These are phyloP conservation scores for Gila robusta DNA, from an alignment of 2,797 vertebrate species.

Conservation along the genomic window DNA sequence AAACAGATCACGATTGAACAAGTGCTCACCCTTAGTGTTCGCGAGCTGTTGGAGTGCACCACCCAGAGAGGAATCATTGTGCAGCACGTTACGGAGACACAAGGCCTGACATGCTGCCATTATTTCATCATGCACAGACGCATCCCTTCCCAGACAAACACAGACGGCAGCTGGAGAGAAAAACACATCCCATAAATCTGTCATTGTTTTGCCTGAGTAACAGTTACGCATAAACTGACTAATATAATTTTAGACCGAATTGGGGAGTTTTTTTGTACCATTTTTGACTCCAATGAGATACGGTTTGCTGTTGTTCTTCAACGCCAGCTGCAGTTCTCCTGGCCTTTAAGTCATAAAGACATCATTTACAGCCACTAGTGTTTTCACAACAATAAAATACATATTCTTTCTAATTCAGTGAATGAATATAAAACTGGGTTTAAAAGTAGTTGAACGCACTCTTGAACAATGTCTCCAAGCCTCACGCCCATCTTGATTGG, in stretches of 20 bases:
- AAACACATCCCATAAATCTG: not conserved
- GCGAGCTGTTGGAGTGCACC: constrained; percentile 48
- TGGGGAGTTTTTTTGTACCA: constrained; percentile 63
- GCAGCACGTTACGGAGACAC: constrained; percentile 68
- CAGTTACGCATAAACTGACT: not conserved
- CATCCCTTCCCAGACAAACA: constrained; percentile 76
- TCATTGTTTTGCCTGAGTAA: not conserved
- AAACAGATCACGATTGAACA: not conserved
- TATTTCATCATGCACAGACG: constrained; percentile 74
- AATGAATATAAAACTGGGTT: not conserved
- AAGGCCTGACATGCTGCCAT: constrained; percentile 76
- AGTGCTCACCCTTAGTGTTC: constrained; percentile 66
- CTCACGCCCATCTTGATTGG: constrained; percentile 76
- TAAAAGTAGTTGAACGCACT: constrained; percentile 57
- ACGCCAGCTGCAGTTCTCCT: constrained; percentile 73
- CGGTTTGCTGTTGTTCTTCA: constrained; percentile 70
- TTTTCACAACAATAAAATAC: not conserved
- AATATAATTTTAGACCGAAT: not conserved
- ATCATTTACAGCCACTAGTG: not conserved
- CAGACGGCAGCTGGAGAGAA: constrained; percentile 68
- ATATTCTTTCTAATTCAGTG: not conserved
- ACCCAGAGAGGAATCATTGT: not conserved
- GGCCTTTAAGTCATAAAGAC: constrained; percentile 64
- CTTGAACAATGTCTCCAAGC: constrained; percentile 74
- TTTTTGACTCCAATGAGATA: constrained; percentile 76